phyloP scores from a whole-genome alignment of 2,113 vertebrate species.

The Phalacrocorax aristotelis region DNA sequence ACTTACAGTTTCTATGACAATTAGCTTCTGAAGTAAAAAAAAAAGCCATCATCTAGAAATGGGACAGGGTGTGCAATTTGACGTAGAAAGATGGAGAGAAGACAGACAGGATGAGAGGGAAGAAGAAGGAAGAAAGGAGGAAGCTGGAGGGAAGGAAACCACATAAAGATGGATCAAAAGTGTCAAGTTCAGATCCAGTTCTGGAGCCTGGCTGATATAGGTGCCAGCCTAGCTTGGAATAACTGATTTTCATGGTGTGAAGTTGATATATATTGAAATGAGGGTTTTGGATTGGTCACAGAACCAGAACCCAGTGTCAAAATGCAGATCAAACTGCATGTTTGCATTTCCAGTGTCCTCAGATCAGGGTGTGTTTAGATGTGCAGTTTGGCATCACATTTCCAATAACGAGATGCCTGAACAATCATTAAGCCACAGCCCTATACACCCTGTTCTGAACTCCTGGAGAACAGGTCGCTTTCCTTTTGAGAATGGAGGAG shows the following conservation, averaged over 20 bases:
- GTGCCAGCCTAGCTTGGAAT: background rate
- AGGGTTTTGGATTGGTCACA: background rate
- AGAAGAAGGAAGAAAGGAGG: background rate
- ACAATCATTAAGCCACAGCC: background rate
- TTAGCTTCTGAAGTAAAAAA: background rate
- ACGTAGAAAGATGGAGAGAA: background rate
- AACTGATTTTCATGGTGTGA: background rate
- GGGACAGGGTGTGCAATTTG: background rate
- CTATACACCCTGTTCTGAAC: background rate
- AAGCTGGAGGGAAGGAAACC: background rate
- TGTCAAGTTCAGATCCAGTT: background rate
- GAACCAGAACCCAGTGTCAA: background rate
- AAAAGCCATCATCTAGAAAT: background rate
- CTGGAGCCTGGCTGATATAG: background rate
- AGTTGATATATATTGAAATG: background rate
- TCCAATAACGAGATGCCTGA: background rate
- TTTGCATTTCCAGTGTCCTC: background rate
- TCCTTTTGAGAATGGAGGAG: background rate
- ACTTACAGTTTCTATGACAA: background rate
- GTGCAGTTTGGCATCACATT: background rate
- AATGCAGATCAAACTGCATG: background rate
- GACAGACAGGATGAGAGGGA: background rate
- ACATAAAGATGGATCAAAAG: background rate
- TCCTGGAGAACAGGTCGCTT: background rate
- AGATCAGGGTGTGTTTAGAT: background rate